phyloP scores from a whole-genome alignment of 1,140 invertebrate genomes.

The Bombus confusus region DNA sequence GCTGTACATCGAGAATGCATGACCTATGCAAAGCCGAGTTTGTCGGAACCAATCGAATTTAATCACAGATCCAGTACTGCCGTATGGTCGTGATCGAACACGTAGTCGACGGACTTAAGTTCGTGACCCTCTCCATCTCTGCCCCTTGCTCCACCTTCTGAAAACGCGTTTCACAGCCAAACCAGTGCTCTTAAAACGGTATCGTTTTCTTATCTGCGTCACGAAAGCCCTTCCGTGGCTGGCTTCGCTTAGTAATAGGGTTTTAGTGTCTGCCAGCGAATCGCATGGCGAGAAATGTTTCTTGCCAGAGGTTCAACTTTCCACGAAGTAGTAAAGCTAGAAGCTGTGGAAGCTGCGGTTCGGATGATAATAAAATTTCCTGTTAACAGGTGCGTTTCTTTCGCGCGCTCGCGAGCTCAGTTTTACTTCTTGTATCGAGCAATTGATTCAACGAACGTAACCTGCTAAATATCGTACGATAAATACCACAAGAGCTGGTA shows the following conservation, averaged over 20 bases:
- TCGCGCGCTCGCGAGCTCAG: background rate
- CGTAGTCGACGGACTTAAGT: background rate
- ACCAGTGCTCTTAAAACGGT: background rate
- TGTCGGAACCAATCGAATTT: background rate
- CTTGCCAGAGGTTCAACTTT: background rate
- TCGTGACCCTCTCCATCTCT: background rate
- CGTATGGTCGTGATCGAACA: background rate
- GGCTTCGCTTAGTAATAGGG: background rate
- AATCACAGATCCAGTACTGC: background rate
- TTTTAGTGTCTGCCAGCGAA: background rate
- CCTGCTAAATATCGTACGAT: too few relatives aligned
- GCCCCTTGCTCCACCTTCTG: accelerated
- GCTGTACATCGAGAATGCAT: background rate
- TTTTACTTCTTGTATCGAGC: background rate
- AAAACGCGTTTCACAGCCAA: background rate
- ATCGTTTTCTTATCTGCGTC: background rate
- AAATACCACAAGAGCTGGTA: too few relatives aligned
- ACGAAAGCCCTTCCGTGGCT: background rate
- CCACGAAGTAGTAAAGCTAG: background rate
- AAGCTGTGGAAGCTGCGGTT: background rate
- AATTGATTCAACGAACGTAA: too few relatives aligned
- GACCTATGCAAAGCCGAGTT: background rate
- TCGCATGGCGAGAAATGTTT: background rate
- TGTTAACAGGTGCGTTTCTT: background rate
- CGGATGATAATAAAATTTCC: background rate